Evolutionary conservation across 2,797 vertebrate genomes (phyloP).

Genomic region (Sternotherus odoratus): DNA sequence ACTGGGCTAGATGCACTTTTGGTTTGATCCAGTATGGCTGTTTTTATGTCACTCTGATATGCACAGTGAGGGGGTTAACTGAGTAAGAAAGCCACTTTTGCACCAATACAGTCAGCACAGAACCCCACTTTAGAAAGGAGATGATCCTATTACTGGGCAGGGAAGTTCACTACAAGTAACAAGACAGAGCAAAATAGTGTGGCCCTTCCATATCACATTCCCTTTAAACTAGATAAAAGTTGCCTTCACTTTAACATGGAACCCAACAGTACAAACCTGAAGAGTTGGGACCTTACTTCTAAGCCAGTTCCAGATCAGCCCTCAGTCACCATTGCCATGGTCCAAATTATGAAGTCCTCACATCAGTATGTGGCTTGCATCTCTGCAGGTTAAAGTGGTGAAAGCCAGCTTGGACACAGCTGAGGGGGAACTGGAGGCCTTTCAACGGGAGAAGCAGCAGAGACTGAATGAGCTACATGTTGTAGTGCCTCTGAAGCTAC

Average conservation of each 20-base stretch:
- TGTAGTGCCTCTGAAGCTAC: conserved; percentile 89
- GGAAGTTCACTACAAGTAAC: not conserved
- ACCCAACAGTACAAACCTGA: not conserved
- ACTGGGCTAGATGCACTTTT: no score
- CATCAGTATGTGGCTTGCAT: conserved; percentile 1
- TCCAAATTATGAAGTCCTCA: not conserved
- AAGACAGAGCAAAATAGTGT: fast-evolving
- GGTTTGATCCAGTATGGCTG: no score
- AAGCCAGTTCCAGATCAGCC: not conserved
- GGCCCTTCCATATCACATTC: not conserved
- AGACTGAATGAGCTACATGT: conserved; percentile 90
- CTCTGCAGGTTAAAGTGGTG: conserved; percentile 84
- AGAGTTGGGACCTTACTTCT: not conserved
- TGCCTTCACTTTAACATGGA: not conserved
- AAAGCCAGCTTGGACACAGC: conserved; percentile 77
- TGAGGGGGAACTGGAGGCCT: conserved; percentile 86
- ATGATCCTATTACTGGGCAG: not conserved
- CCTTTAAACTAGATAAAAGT: not conserved
- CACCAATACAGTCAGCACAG: not conserved
- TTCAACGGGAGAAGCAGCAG: conserved; percentile 92
- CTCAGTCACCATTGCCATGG: not conserved
- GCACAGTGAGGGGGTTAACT: not conserved
- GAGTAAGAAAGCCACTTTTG: not conserved
- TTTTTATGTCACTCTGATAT: not conserved
- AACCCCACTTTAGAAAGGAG: not conserved